phyloP scores from a whole-genome alignment of 2,113 vertebrate species.

The Mesocricetus auratus region DNA sequence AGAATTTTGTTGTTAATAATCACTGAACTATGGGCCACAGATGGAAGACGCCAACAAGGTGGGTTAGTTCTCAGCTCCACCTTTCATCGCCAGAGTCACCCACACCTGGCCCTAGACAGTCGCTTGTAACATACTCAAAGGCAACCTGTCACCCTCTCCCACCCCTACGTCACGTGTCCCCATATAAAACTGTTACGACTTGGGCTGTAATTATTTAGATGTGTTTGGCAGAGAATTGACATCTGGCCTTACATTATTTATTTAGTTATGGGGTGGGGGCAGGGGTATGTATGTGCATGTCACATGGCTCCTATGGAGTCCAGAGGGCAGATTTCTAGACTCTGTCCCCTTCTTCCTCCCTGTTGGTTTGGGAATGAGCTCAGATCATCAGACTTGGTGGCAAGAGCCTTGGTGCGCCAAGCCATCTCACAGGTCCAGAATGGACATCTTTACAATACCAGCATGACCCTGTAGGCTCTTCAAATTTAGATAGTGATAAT shows the following conservation, averaged over 20 bases:
- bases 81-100: background rate
- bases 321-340: background rate
- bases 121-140: background rate
- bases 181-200: background rate
- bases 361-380: background rate
- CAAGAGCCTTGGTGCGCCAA: background rate
- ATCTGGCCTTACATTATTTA: background rate
- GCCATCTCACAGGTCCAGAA: background rate
- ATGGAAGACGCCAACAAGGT: background rate
- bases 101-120: background rate
- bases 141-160: too few species aligned
- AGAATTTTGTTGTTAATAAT: background rate
- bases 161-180: too few species aligned
- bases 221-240: background rate
- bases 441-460: background rate
- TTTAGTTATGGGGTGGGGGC: background rate
- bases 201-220: background rate
- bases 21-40: too few species aligned
- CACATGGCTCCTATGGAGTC: background rate
- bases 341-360: background rate
- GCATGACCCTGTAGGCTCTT: background rate
- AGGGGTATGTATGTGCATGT: too few species aligned
- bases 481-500: background rate
- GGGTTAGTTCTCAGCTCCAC: background rate
- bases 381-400: background rate